phyloP scores from a whole-genome alignment of 2,888 invertebrate species.

The Macropis europaea region DNA sequence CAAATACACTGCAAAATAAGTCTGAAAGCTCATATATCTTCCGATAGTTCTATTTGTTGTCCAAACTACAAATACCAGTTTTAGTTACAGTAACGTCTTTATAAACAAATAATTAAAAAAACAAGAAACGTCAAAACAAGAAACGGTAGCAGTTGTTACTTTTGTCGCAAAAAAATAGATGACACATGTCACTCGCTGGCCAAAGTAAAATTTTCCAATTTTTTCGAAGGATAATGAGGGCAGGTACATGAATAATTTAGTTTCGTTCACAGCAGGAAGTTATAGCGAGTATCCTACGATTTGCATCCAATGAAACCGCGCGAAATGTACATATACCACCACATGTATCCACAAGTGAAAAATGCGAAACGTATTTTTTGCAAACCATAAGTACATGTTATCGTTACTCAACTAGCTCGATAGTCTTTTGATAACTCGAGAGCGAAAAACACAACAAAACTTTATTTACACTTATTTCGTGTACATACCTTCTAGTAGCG shows the following conservation, averaged over 20 bases:
- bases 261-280: slow-evolving; percentile 4
- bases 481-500: neutral
- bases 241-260: neutral
- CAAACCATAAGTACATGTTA: slow-evolving; percentile 55
- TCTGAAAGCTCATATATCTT: too few relatives aligned
- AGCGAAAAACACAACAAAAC: slow-evolving; percentile 26
- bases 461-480: slow-evolving; percentile 1
- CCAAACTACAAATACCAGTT: too few relatives aligned
- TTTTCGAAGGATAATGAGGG: neutral
- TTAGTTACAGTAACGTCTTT: too few relatives aligned
- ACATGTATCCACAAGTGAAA: slow-evolving; percentile 59
- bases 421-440: slow-evolving; percentile 46
- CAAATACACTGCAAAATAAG: too few relatives aligned
- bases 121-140: neutral
- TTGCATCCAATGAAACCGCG: slow-evolving; percentile 12
- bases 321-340: slow-evolving; percentile 16
- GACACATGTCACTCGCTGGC: too few relatives aligned
- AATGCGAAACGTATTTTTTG: slow-evolving; percentile 62
- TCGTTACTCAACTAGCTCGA: slow-evolving; percentile 36
- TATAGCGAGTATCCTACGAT: neutral
- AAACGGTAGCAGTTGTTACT: neutral
- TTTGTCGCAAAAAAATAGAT: neutral
- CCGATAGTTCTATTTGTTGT: too few relatives aligned
- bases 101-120: too few relatives aligned
- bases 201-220: neutral